Base-by-base conservation (phyloP, 1,140 invertebrate species). In the Drosophila funebris region DNA sequence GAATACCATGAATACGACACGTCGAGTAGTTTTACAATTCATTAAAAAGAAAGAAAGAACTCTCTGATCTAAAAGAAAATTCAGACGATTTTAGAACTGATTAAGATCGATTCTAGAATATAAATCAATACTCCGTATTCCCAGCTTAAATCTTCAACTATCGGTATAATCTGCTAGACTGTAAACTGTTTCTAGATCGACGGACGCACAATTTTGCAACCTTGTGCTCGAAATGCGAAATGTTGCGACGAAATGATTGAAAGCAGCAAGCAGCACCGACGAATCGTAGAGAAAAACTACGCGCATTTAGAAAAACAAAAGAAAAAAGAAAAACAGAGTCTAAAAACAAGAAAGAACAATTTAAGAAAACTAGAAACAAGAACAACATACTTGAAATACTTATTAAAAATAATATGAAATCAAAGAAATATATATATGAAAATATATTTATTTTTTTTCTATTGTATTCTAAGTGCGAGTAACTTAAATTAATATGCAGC, bases 391-490 rank as follows among this genome's bases (percentile, higher is more conserved):
- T 54, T 24, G 58, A 63, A 44, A 52, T 60, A 39, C 29, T 54
- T 24, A 67, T 37, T 44, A 57, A n/a, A 53, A n/a, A 73, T n/a
- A n/a, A 31, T 31, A 60, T 61, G 13, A 14, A 48, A 48, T 56
- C 60, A 74, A 41, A 50, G 31, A 61, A 24, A 61, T 37, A 62
- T 46, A 71, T 39, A 27, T 22, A 46, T 54, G 16, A 43, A 31
- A n/a, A 70, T 60, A 58, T 31, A 58, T 54, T 57, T 53, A 69
- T 64, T 57, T 85, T 84, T 83, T 81, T 85, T 77, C 67, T 81
- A 85, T 75, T 87, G 77, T 81, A 85, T 72, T 62, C 75, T 85
- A 78, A 85, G 73, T 71, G 81, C 81, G 66, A 76, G 54, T 63
- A 80, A 81, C 50, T 66, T 64, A 61, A 78, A 79, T 74, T 77